A percentile compares a stretch with the other conserved stretches of the same genome.
These are phyloP conservation scores for Harlomillsia oculata DNA, from an alignment of 1,140 invertebrate species.

Conservation along the genomic window DNA sequence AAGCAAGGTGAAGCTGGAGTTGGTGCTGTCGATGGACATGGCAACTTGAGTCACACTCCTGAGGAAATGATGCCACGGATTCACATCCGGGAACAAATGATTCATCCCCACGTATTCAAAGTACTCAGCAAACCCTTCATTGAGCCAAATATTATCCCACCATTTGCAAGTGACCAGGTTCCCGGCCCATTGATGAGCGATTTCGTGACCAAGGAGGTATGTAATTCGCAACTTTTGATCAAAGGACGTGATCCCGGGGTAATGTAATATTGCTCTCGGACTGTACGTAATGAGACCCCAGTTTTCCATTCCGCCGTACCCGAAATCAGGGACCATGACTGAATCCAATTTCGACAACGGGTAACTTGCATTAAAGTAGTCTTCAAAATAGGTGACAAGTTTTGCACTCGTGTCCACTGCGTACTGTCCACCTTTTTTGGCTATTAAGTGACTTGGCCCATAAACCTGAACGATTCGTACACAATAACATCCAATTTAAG, in stretches of 20 bases:
- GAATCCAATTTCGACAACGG: constrained; percentile 76
- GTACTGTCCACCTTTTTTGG: constrained; percentile 41
- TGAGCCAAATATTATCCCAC: background rate
- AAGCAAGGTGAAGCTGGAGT: background rate
- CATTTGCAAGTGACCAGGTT: constrained; percentile 58
- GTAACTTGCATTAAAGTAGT: constrained; percentile 70
- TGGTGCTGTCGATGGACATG: background rate
- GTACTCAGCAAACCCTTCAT: background rate
- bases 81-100: background rate
- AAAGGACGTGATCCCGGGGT: constrained; percentile 70
- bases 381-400: constrained; percentile 68
- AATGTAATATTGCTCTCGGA: constrained; percentile 70
- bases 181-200: constrained; percentile 84
- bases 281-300: constrained; percentile 81
- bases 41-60: background rate
- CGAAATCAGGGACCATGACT: constrained; percentile 58
- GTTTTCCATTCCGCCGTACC: constrained; percentile 85
- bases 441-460: constrained; percentile 17
- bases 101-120: background rate
- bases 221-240: constrained; percentile 75
- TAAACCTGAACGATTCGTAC: no score
- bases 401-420: constrained; percentile 66
- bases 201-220: constrained; percentile 71
- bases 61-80: background rate
- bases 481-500: no score